phyloP scores from a whole-genome alignment of 2,797 vertebrate genomes.

The Macropus fuliginosus region DNA sequence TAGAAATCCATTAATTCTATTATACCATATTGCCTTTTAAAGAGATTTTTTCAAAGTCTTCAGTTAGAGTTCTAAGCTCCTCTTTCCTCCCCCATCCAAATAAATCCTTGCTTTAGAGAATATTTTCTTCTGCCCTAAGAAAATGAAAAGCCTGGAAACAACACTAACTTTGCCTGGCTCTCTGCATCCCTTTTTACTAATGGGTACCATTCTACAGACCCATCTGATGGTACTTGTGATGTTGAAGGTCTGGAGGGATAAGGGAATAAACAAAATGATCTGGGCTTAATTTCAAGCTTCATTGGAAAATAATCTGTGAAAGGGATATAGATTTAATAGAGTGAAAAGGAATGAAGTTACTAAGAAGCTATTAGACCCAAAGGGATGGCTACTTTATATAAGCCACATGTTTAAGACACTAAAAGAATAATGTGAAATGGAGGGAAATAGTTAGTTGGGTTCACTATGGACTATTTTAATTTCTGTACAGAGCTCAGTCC shows the following conservation, averaged over 20 bases:
- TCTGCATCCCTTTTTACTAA: not conserved
- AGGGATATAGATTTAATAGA: not conserved
- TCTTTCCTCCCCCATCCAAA: not conserved
- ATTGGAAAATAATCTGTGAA: not conserved
- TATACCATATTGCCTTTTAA: not conserved
- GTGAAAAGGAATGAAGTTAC: not conserved
- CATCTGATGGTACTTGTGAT: fast-evolving
- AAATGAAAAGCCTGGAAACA: not conserved
- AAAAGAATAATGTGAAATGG: not conserved
- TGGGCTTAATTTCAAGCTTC: slow-evolving; percentile 22
- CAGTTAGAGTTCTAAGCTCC: not conserved
- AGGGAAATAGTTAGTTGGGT: not conserved
- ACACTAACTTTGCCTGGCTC: not conserved
- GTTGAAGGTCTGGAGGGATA: not conserved
- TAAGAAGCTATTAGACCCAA: not conserved
- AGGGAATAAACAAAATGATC: not conserved
- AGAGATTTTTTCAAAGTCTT: not conserved
- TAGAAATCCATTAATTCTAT: not conserved
- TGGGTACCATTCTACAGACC: no score
- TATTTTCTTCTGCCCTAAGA: not conserved
- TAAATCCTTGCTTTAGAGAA: not conserved
- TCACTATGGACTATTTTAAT: not conserved
- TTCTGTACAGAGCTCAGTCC: not conserved
- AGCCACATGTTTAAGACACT: not conserved
- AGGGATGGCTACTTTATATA: not conserved